Conservation (phyloP, 2,797 vertebrate species). For the Carcharodon carcharias region DNA sequence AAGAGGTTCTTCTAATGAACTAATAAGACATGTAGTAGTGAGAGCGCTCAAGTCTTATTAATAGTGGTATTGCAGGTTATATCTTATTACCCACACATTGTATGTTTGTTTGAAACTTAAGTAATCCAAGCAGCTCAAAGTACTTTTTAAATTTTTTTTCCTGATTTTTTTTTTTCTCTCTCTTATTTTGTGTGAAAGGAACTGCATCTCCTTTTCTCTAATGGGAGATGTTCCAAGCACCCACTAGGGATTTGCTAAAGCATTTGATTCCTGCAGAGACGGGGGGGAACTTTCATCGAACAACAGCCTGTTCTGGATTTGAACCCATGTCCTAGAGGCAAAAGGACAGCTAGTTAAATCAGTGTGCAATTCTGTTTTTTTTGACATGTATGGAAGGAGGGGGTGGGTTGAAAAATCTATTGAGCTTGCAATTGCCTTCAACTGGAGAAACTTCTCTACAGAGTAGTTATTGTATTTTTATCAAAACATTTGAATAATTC, state of each 20-base stretch:
- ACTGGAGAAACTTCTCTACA: not conserved
- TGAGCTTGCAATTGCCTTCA: not conserved
- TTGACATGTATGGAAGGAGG: not conserved
- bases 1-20: not conserved
- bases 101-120: not conserved
- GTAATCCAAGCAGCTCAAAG: not conserved
- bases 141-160: not conserved
- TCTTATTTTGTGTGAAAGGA: not conserved
- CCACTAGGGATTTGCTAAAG: too few relatives aligned
- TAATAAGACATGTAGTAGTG: not conserved
- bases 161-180: not conserved
- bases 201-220: not conserved
- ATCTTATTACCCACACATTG: not conserved
- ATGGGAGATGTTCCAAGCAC: not conserved
- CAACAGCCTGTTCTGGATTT: not conserved
- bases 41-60: not conserved
- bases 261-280: too few relatives aligned
- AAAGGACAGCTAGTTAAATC: not conserved
- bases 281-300: not conserved
- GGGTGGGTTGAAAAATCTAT: not conserved
- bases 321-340: not conserved
- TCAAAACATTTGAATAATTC: not conserved
- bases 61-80: not conserved
- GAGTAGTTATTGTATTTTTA: not conserved
- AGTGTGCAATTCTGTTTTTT: not conserved